A percentile compares a stretch with the other conserved stretches of the same genome.
phyloP scores from a whole-genome alignment of 2,888 invertebrate genomes.

The Andrena dorsata region DNA sequence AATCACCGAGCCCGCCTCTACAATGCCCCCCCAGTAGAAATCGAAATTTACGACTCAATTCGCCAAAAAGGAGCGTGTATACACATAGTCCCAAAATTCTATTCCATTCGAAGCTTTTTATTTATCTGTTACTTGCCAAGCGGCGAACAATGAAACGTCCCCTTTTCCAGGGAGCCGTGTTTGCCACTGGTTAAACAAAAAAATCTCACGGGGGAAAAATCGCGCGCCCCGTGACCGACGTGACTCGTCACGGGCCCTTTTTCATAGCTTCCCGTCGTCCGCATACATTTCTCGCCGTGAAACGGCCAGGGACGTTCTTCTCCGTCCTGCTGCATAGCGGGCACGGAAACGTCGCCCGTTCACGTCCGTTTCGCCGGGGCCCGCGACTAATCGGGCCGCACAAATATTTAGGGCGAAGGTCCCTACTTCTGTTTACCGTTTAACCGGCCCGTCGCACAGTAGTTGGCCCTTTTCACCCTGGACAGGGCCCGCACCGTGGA shows the following conservation, averaged over 20 bases:
- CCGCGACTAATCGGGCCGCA: constrained; percentile 76
- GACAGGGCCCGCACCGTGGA: constrained; percentile 53
- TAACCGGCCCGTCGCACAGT: constrained; percentile 66
- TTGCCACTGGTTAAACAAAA: constrained; percentile 32
- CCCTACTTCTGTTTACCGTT: constrained; percentile 57
- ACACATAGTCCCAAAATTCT: background rate
- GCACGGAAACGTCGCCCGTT: constrained; percentile 37
- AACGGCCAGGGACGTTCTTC: background rate
- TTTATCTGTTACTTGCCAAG: constrained; percentile 12
- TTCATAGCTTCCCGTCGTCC: constrained; percentile 22
- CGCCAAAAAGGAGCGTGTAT: background rate
- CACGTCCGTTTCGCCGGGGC: constrained; percentile 44
- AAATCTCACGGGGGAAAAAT: constrained; percentile 48
- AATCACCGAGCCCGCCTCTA: background rate
- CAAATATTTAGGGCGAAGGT: constrained; percentile 74
- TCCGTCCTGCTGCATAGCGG: constrained; percentile 10
- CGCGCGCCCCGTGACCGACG: constrained; percentile 53
- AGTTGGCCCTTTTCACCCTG: constrained; percentile 66
- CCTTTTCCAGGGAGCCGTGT: background rate
- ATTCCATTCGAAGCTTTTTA: constrained; percentile 4
- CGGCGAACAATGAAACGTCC: constrained; percentile 24
- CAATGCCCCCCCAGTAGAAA: background rate
- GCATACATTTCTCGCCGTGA: constrained; percentile 25
- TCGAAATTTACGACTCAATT: constrained; percentile 38
- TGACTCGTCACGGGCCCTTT: constrained; percentile 56